Evolutionary conservation across 2,797 vertebrate species (phyloP).

Genomic region (Neopelma chrysocephalum): DNA sequence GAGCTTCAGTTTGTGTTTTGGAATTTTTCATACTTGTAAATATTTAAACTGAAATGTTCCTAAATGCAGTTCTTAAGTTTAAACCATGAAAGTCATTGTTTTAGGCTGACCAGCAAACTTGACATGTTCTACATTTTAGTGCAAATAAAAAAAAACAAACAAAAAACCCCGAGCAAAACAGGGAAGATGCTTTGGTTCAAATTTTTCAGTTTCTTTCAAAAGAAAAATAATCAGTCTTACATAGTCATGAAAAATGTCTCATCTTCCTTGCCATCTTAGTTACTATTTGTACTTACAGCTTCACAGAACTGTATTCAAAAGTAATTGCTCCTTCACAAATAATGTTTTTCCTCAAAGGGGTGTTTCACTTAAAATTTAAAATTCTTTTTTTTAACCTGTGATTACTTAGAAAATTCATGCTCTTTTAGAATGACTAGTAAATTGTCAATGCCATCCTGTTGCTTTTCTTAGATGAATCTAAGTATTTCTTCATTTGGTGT

Average conservation of each 20-base stretch:
- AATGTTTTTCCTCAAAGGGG: not conserved
- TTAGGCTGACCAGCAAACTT: not conserved
- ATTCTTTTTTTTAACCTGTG: not conserved
- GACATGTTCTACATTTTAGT: not conserved
- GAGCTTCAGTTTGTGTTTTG: not conserved
- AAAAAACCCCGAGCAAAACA: not conserved
- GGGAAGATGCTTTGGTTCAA: not conserved
- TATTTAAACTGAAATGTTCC: not conserved
- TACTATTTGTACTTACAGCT: not conserved
- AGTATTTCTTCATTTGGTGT: not conserved
- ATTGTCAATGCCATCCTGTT: not conserved
- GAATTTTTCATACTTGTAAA: not conserved
- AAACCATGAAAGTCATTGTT: not conserved
- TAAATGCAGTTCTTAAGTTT: not conserved
- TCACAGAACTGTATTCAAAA: not conserved
- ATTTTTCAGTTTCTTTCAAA: not conserved
- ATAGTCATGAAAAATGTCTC: not conserved
- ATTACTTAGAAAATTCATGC: not conserved
- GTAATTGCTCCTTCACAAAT: not conserved
- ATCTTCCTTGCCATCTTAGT: not conserved
- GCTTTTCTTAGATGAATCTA: not conserved
- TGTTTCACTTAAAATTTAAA: not conserved
- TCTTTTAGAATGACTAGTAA: not conserved
- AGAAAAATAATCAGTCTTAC: not conserved
- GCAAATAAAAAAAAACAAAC: not conserved